phyloP scores from a whole-genome alignment of 2,113 vertebrate genomes.

The Alosa alosa region DNA sequence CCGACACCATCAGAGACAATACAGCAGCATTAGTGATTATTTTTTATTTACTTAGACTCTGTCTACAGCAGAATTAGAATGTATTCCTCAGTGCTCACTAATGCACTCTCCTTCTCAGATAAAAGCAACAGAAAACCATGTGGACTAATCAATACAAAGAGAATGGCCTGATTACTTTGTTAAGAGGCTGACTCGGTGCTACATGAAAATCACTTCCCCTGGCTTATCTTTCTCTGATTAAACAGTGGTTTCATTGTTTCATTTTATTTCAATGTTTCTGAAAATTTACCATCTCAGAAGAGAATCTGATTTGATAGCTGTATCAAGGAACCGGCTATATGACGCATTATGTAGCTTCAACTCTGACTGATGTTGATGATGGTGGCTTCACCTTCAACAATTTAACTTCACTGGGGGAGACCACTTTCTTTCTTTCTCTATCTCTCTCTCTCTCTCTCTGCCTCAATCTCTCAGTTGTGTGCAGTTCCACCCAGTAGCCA shows the following conservation, averaged over 20 bases:
- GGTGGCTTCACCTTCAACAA: not conserved
- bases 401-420: not conserved
- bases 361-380: not conserved
- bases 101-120: not conserved
- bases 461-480: not conserved
- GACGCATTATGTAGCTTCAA: not conserved
- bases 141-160: not conserved
- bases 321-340: not conserved
- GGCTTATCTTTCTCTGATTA: not conserved
- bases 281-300: not conserved
- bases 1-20: not conserved
- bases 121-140: not conserved
- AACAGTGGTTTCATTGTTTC: not conserved
- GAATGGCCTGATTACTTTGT: not conserved
- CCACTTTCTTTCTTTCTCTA: not conserved
- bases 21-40: not conserved
- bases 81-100: not conserved
- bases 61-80: not conserved
- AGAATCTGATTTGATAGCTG: not conserved
- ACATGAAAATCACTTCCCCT: not conserved
- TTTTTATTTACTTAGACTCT: not conserved
- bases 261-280: too few species aligned
- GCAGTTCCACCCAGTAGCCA: not conserved
- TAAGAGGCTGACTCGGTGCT: not conserved
- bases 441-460: not conserved